Percentiles rank a stretch among this genome's conserved stretches.
phyloP scores from a whole-genome alignment of 2,888 invertebrate genomes.

The Chymomyza procnemis region DNA sequence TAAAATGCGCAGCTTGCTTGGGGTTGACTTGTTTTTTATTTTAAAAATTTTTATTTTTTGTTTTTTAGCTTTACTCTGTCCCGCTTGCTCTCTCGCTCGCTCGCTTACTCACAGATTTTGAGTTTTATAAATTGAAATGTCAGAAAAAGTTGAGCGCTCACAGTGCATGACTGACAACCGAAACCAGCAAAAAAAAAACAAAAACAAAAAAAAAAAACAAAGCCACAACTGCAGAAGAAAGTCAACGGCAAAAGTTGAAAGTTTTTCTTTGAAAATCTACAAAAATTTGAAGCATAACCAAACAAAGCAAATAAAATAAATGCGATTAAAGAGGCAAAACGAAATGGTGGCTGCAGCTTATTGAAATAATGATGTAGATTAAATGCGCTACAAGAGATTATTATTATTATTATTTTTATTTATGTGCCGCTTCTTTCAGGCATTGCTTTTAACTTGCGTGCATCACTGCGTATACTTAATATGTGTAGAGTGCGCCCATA shows the following conservation, averaged over 20 bases:
- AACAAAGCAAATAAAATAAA: conserved; percentile 30
- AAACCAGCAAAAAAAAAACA: conserved; percentile 36
- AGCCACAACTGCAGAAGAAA: conserved; percentile 10
- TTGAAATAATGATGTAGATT: background rate
- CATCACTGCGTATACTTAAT: background rate
- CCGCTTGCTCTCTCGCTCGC: no score
- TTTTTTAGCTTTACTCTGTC: background rate
- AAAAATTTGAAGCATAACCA: background rate
- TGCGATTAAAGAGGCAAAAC: conserved; percentile 28
- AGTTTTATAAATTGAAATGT: conserved; percentile 73
- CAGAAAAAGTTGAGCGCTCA: conserved; percentile 65
- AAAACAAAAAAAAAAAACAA: conserved; percentile 38
- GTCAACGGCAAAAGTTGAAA: conserved; percentile 50
- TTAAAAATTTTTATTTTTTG: background rate
- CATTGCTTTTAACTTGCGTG: background rate
- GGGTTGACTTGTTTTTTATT: conserved; percentile 45
- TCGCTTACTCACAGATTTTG: conserved; percentile 63
- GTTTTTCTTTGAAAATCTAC: conserved; percentile 10
- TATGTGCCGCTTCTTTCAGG: conserved; percentile 6
- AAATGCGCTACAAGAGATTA: background rate
- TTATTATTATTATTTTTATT: background rate
- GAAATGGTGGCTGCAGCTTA: conserved; percentile 28
- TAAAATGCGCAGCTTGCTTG: conserved; percentile 50
- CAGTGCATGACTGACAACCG: conserved; percentile 54
- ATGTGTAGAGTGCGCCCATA: conserved; percentile 15